Conservation (phyloP, 2,113 vertebrate genomes). For the Emydura subglobosa region DNA sequence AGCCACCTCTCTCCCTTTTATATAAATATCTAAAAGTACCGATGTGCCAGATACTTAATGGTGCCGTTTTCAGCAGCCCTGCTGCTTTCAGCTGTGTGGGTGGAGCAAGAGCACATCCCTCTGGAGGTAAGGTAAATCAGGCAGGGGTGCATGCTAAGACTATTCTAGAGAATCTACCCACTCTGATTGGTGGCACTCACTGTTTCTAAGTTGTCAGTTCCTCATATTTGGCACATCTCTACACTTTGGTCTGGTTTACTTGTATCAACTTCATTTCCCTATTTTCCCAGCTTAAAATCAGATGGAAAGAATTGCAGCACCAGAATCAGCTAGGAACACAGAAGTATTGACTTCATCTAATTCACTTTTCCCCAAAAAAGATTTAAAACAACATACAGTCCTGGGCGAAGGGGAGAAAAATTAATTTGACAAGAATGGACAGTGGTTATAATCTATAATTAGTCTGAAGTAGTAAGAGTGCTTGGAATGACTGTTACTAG, state of each 20-base stretch:
- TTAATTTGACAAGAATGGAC: not conserved
- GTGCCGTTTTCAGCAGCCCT: not conserved
- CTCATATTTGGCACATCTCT: not conserved
- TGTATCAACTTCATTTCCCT: not conserved
- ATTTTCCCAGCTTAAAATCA: slow-evolving; percentile 43
- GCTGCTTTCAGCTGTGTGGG: not conserved
- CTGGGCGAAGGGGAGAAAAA: not conserved
- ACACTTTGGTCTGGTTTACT: not conserved
- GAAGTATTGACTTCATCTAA: not conserved
- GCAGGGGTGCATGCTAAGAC: not conserved
- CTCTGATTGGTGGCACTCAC: not conserved
- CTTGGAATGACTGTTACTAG: not conserved
- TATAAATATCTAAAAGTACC: not conserved
- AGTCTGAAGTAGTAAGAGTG: not conserved
- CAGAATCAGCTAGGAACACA: not conserved
- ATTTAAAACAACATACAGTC: not conserved
- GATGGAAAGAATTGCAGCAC: not conserved
- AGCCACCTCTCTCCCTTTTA: not conserved
- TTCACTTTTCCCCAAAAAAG: not conserved
- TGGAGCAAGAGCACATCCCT: not conserved
- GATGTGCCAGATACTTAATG: not conserved
- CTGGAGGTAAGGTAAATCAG: not conserved
- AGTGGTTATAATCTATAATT: not conserved
- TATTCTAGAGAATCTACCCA: not conserved
- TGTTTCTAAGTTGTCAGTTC: not conserved